Evolutionary conservation across 2,113 vertebrate species (phyloP).

Genomic region (Ceyx melanurus): DNA sequence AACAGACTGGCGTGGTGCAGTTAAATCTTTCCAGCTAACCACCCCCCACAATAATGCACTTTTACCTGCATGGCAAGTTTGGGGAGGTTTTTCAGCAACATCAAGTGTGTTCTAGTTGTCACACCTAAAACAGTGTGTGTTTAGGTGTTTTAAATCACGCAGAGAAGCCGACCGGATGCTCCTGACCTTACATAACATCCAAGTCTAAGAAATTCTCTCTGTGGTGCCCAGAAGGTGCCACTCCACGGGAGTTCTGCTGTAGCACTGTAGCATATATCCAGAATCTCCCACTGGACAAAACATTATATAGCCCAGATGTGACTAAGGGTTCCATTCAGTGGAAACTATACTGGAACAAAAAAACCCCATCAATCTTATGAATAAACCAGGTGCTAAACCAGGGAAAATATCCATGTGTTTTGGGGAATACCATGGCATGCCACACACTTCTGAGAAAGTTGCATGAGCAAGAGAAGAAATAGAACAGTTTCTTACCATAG

Average conservation of each 20-base stretch:
- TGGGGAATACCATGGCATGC: neutral
- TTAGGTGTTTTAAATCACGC: neutral
- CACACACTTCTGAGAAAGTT: neutral
- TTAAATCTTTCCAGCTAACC: neutral
- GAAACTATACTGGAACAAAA: neutral
- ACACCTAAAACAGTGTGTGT: fast-evolving
- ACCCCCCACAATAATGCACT: neutral
- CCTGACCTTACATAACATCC: neutral
- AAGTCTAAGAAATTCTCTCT: neutral
- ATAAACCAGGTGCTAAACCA: neutral
- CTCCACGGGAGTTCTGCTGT: neutral
- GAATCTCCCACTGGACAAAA: neutral
- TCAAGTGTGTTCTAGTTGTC: neutral
- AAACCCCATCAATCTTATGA: neutral
- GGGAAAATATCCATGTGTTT: neutral
- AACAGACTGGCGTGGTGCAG: neutral
- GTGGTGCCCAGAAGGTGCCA: neutral
- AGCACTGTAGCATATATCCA: neutral
- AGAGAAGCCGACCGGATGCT: neutral
- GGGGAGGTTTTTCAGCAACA: neutral
- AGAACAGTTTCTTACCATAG: conserved; percentile 81
- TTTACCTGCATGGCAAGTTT: neutral
- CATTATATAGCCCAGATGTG: neutral
- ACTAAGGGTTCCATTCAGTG: neutral
- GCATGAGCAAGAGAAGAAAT: neutral